Percentiles rank a stretch among this genome's conserved stretches.
Conservation (phyloP, 2,797 vertebrate species). For the Arrhamphus sclerolepis region DNA sequence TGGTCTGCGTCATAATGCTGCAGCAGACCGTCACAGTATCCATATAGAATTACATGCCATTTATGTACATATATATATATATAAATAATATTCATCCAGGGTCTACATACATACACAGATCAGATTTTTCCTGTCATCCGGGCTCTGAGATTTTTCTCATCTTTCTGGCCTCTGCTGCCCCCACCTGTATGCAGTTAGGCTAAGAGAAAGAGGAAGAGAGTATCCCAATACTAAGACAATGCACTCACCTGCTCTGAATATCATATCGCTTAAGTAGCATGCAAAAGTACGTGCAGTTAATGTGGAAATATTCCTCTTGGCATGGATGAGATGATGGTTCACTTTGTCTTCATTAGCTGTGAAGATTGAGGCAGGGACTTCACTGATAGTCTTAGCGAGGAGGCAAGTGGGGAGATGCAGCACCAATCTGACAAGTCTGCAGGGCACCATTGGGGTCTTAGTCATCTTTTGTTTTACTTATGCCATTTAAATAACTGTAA, state of each 20-base stretch:
- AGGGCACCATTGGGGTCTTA: too few species aligned
- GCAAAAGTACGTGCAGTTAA: constrained; percentile 73
- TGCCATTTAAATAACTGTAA: constrained; percentile 2
- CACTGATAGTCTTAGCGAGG: not conserved
- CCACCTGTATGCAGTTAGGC: constrained; percentile 28
- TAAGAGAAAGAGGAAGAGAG: not conserved
- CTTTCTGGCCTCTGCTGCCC: constrained; percentile 36
- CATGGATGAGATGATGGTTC: constrained; percentile 79
- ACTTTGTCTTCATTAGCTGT: constrained; percentile 73
- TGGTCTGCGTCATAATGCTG: too few species aligned
- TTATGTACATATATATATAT: not conserved
- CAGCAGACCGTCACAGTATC: too few species aligned
- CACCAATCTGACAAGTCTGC: too few species aligned
- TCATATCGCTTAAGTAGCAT: constrained; percentile 16
- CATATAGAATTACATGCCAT: constrained; percentile 1
- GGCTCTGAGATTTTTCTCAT: constrained; percentile 30
- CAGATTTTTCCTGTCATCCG: constrained; percentile 15
- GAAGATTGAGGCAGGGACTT: constrained; percentile 58
- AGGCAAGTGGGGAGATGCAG: too few species aligned
- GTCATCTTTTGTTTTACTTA: not conserved
- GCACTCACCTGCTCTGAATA: constrained; percentile 27
- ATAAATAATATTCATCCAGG: not conserved
- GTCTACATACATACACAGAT: not conserved
- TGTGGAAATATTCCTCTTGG: constrained; percentile 76
- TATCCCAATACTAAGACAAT: constrained; percentile 22